Evolutionary conservation across 2,113 vertebrate genomes (phyloP), one percentile per base, ranked within the genome.

Genomic region (Sceloporus undulatus): DNA sequence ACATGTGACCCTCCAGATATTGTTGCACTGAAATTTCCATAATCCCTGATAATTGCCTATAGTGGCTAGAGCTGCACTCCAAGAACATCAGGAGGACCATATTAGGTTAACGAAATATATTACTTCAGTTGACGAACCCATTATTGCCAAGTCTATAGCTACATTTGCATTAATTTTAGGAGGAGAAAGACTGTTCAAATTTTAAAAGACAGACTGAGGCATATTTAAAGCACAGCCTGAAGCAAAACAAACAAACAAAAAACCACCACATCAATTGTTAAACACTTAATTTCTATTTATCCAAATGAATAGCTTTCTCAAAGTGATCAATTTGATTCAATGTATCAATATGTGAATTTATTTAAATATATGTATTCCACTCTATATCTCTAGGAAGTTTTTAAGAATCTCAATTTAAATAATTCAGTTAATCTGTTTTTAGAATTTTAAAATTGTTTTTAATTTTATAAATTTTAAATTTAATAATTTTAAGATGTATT

Each of bases 241-340:
- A 71, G 78, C 1, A 52, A 82, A 29, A 6, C 40, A 81, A 25
- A 48, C 38, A 91, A 71, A 78, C 1, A 52, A 82, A 89, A 90
- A 29, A 6, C 40, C 76, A 25, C 77, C 48, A 2, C 48, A 79
- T 82, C 13, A 86, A 75, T n/a, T n/a, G 62, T 0, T 1, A 9
- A 52, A 84, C 79, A 90, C 81, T 25, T 89, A 70, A 4, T 88
- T 91, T 84, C 16, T 89, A 85, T 48, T 48, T 48, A 48, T 48
- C 88, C 90, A 56, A 75, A 83, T 90, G 91, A 91, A 88, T 91
- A 84, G 13, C 18, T 92, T 91, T 85, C 82, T 89, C 86, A 82
- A 85, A 87, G 85, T 16, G 59, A 18, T 14, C 11, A 62, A 62
- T 62, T 48, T 48, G 48, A 48, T 48, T 48, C 48, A 48, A 48